Conservation (phyloP, 2,113 vertebrate genomes). For the Mungos mungo region DNA sequence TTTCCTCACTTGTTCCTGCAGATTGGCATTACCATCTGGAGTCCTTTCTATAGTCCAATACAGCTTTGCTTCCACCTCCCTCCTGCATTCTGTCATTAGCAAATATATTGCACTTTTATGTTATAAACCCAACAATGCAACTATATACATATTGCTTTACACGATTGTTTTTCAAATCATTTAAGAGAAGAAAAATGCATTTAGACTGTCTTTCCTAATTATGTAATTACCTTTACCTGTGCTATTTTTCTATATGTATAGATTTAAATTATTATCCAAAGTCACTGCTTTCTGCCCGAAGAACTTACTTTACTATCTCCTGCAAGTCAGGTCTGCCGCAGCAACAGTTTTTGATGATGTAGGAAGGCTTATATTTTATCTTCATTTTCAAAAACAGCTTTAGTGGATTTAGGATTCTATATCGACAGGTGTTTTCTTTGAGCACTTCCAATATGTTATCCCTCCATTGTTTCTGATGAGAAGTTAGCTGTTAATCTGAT, state of each 20-base stretch:
- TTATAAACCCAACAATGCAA: constrained; percentile 5
- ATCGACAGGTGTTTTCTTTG: neutral
- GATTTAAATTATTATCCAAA: constrained; percentile 47
- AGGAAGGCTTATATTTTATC: constrained; percentile 21
- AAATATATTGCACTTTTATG: constrained; percentile 51
- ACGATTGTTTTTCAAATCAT: constrained; percentile 43
- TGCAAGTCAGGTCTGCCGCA: neutral
- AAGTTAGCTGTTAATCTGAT: constrained; percentile 10
- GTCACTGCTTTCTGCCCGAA: constrained; percentile 31
- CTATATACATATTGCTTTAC: constrained; percentile 22
- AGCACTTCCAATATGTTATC: constrained; percentile 19
- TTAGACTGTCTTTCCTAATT: constrained; percentile 24
- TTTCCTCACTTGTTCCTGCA: constrained; percentile 39
- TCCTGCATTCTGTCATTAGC: constrained; percentile 17
- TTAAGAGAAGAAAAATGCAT: constrained; percentile 22
- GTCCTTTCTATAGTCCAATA: constrained; percentile 20
- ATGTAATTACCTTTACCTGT: constrained; percentile 22
- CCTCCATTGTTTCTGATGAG: neutral
- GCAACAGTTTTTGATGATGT: neutral
- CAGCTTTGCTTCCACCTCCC: neutral
- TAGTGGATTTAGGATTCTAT: neutral
- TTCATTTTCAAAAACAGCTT: constrained; percentile 36
- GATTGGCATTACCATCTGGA: constrained; percentile 4
- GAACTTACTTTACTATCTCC: constrained; percentile 51
- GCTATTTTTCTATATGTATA: neutral